Conservation (phyloP, 2,888 invertebrate genomes). For the Leptarthrus brevirostris region DNA sequence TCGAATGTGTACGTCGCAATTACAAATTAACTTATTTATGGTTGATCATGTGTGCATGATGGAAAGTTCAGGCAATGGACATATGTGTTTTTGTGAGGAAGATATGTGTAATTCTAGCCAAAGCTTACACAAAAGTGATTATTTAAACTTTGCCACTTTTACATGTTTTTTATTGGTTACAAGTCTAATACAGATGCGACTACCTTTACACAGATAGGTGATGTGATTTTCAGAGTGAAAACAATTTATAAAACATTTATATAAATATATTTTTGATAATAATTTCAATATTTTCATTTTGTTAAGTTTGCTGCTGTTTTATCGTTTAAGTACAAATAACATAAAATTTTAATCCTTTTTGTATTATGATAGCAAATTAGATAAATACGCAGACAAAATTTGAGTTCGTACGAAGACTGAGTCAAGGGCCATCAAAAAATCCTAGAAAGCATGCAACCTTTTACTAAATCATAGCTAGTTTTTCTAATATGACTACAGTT, state of each 20-base stretch:
- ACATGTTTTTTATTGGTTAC: conserved; percentile 40
- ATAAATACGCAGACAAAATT: neutral
- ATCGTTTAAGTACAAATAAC: conserved; percentile 18
- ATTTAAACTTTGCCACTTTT: conserved; percentile 36
- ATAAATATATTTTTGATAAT: conserved; percentile 19
- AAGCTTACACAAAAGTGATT: conserved; percentile 61
- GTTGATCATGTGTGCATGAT: conserved; percentile 99
- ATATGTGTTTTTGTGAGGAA: conserved; percentile 99
- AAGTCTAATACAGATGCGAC: conserved; percentile 19
- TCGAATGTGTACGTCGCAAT: conserved; percentile 91
- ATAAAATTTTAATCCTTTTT: conserved; percentile 32
- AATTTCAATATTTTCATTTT: neutral
- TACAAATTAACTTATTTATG: conserved; percentile 96
- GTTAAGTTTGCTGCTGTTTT: neutral
- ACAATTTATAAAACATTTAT: neutral
- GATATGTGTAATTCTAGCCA: conserved; percentile 86
- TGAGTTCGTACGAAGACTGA: no score
- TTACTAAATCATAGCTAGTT: no score
- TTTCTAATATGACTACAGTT: no score
- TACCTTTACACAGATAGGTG: conserved; percentile 37
- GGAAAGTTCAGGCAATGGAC: conserved; percentile 97
- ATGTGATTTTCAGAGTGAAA: conserved; percentile 20
- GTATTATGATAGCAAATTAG: neutral
- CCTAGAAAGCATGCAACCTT: no score
- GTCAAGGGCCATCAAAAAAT: no score